Base-by-base conservation (phyloP, 2,113 vertebrate species). In the Lepisosteus osseus region DNA sequence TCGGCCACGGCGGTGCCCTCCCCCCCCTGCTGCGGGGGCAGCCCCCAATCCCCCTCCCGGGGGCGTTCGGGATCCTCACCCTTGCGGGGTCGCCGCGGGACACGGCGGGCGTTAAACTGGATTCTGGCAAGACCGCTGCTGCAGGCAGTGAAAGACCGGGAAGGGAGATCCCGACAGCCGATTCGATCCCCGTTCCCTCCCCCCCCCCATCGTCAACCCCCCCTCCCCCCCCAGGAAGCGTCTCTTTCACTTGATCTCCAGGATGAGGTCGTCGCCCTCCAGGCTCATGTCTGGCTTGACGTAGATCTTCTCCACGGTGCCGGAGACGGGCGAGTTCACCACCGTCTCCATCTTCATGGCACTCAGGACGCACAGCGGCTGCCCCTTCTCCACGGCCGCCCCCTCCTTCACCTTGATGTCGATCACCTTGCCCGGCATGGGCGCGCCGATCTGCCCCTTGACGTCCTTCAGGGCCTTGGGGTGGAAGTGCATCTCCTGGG, bases 301-400 rank as follows among this genome's bases (percentile, higher is more conserved):
- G 0, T 96, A 89, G 59, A 98, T 75, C 65, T 89, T 86, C 8
- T 79, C 80, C 79, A 97, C 44, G 0, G 90, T 95, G 12, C 96
- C 96, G 0, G 89, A 77, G 75, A 94, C 0, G 0, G 96, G 95
- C 0, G 95, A 94, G 78, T 96, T 98, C 76, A 98, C 95, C 84
- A 97, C 93, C 0, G 87, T 98, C 88, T 98, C 96, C 96, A 98
- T 97, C 90, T 97, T 98, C 96, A 98, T 97, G 79, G 96, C 95
- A 0, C 94, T 96, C 67, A 98, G 92, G 72, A 97, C 94, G 40
- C 96, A 98, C 11, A 98, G 90, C 0, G 94, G 94, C 76, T 95
- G 92, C 6, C 95, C 95, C 78, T 96, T 97, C 81, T 90, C 86
- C 71, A 97, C 91, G 77, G 79, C 63, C 42, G 67, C 78, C 13